Percentiles rank a stretch among this genome's conserved stretches.
These are phyloP conservation scores for Raphicerus campestris DNA, from an alignment of 2,113 vertebrate genomes.

Conservation along the genomic window DNA sequence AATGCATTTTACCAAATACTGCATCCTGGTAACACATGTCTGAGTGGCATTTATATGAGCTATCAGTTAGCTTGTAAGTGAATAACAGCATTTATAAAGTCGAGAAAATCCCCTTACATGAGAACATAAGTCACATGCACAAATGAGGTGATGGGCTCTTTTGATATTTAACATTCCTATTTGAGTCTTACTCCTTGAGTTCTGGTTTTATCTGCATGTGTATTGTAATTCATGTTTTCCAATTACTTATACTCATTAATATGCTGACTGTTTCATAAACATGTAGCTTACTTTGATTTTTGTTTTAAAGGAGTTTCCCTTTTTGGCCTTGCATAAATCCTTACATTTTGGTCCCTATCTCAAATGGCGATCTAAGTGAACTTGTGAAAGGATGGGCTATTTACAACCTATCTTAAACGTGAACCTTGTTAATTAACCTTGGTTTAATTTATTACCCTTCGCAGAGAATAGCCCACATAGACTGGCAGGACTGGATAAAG, in stretches of 20 bases:
- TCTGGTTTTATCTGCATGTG: not conserved
- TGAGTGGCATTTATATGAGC: conserved; percentile 56
- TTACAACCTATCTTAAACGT: not conserved
- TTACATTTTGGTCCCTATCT: not conserved
- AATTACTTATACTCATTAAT: not conserved
- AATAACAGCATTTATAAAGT: conserved; percentile 3
- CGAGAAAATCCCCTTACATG: not conserved
- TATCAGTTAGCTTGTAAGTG: conserved; percentile 12
- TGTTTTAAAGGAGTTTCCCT: not conserved
- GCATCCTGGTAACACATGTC: conserved; percentile 11
- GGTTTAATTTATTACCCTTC: conserved; percentile 3
- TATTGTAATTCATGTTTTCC: not conserved
- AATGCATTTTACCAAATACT: conserved; percentile 4
- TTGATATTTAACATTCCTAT: not conserved
- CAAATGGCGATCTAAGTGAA: not conserved
- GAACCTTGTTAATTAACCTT: not conserved
- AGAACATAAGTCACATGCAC: not conserved
- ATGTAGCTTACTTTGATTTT: not conserved
- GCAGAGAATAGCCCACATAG: not conserved
- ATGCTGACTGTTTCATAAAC: not conserved
- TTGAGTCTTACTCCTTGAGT: not conserved
- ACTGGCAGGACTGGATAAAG: conserved; percentile 37
- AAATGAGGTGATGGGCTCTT: not conserved
- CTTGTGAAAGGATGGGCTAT: not conserved
- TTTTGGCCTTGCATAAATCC: not conserved